Conservation (phyloP, 2,888 invertebrate genomes). For the Drosophila peninsularis region DNA sequence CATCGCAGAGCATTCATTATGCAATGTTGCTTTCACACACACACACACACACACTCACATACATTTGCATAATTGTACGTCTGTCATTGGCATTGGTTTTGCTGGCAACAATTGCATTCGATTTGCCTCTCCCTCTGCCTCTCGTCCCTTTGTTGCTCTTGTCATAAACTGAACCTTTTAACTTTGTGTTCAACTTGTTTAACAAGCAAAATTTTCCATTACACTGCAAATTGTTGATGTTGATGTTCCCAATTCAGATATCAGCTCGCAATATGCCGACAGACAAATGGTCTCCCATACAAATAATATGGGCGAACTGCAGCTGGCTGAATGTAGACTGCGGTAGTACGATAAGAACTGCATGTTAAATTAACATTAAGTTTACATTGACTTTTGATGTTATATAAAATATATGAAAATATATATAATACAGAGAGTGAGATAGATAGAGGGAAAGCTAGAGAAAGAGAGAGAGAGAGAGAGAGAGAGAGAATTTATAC, state of each 20-base stretch:
- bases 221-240: constrained; percentile 43
- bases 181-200: constrained; percentile 78
- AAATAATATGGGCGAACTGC: not conserved
- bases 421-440: no score
- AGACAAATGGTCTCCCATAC: not conserved
- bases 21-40: constrained; percentile 66
- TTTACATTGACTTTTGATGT: not conserved
- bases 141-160: constrained; percentile 6
- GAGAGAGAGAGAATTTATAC: no score
- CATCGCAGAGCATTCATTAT: constrained; percentile 75
- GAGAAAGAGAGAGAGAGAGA: no score
- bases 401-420: no score
- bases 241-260: constrained; percentile 23
- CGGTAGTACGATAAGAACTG: not conserved
- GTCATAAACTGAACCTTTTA: constrained; percentile 70
- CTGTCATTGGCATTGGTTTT: constrained; percentile 69
- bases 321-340: not conserved
- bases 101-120: constrained; percentile 68
- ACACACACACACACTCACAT: constrained; percentile 31
- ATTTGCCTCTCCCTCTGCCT: constrained; percentile 12
- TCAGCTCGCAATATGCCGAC: not conserved
- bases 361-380: not conserved
- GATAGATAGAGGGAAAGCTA: no score
- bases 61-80: constrained; percentile 70
- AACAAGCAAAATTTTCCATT: constrained; percentile 66